phyloP scores from a whole-genome alignment of 2,888 invertebrate genomes.

The Acleris sparsana region DNA sequence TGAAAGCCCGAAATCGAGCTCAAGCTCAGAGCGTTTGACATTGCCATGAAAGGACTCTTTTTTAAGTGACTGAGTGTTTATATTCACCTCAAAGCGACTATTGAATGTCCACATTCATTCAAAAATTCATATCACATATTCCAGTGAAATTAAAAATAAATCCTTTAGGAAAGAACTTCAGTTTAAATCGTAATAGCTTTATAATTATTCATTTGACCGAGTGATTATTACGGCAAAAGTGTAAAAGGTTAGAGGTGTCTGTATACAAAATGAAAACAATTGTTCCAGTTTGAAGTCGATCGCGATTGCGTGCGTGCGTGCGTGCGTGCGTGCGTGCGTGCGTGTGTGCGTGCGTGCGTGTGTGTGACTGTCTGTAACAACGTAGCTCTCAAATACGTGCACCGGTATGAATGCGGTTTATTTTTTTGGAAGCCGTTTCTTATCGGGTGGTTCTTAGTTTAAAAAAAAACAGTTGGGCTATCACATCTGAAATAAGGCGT shows the following conservation, averaged over 20 bases:
- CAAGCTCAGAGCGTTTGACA: neutral
- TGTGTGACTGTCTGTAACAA: too few relatives aligned
- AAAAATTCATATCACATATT: conserved; percentile 11
- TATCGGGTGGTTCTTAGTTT: too few relatives aligned
- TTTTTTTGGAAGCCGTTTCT: too few relatives aligned
- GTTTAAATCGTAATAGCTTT: conserved; percentile 3
- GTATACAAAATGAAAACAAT: too few relatives aligned
- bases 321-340: too few relatives aligned
- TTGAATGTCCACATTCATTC: conserved; percentile 15
- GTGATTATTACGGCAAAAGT: conserved; percentile 23
- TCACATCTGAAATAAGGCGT: too few relatives aligned
- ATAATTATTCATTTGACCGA: conserved; percentile 30
- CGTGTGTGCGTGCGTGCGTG: too few relatives aligned
- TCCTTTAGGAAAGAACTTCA: neutral
- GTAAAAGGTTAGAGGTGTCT: conserved; percentile 19
- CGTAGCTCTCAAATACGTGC: too few relatives aligned
- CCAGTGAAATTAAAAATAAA: neutral
- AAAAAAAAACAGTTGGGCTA: too few relatives aligned
- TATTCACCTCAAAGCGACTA: conserved; percentile 16
- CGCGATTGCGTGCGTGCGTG: too few relatives aligned
- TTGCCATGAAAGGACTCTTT: conserved; percentile 5
- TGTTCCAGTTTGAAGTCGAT: too few relatives aligned
- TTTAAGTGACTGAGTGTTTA: conserved; percentile 2
- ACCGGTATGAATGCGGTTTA: too few relatives aligned
- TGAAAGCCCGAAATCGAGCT: neutral